Conservation (phyloP, 2,888 invertebrate species). For the Callyntrura guangdongensis region DNA sequence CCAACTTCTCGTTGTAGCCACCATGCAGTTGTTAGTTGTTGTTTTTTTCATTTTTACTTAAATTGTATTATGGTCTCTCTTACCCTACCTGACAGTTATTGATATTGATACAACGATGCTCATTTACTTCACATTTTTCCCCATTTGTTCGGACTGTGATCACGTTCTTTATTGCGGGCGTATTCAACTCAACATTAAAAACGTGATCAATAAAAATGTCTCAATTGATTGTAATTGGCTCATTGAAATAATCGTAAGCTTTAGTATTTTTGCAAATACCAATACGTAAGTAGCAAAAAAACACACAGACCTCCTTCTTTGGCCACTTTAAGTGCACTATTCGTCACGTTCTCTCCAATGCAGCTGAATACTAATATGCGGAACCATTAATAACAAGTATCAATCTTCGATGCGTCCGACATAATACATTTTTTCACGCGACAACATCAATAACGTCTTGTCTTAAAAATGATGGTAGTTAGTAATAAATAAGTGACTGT, state of each 20-base stretch:
- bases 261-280: too few species aligned
- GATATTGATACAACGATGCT: neutral
- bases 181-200: conserved; percentile 11
- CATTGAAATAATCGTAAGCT: neutral
- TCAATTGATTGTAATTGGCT: conserved; percentile 29
- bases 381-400: too few species aligned
- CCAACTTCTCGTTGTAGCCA: too few species aligned
- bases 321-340: neutral
- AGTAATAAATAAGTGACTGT: too few species aligned
- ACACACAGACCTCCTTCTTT: conserved; percentile 25
- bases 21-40: neutral
- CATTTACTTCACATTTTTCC: conserved; percentile 37
- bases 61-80: neutral
- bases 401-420: too few species aligned
- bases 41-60: neutral
- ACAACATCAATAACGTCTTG: too few species aligned
- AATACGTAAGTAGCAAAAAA: conserved; percentile 6
- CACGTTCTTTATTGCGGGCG: conserved; percentile 20
- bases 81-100: neutral
- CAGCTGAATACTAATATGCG: too few species aligned
- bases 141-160: neutral
- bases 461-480: too few species aligned
- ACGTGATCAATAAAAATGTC: conserved; percentile 66
- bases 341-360: neutral
- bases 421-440: too few species aligned